Conservation (phyloP, 2,797 vertebrate species). For the Notoglanidium macrostoma region DNA sequence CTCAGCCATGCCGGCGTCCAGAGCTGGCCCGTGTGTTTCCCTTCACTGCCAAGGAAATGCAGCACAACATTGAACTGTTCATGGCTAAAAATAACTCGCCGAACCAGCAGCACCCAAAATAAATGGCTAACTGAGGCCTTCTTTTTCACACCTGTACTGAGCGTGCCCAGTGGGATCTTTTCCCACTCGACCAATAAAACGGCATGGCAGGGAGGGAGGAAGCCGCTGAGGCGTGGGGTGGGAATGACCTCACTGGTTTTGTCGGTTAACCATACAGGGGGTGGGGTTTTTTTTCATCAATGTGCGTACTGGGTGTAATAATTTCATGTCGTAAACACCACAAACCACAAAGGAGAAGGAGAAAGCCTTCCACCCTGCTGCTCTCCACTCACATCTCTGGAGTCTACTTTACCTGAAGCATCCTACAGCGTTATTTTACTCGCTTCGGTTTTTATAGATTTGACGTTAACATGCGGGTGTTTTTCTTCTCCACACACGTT, state of each 20-base stretch:
- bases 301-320: slow-evolving; percentile 30
- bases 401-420: background rate
- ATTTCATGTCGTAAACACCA: slow-evolving; percentile 42
- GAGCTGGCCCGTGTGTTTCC: slow-evolving; percentile 43
- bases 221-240: slow-evolving; percentile 13
- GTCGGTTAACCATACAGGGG: slow-evolving; percentile 27
- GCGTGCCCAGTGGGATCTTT: slow-evolving; percentile 20
- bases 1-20: slow-evolving; percentile 48
- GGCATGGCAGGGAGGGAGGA: slow-evolving; percentile 18
- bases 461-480: background rate
- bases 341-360: slow-evolving; percentile 37
- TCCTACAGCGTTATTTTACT: slow-evolving; percentile 26
- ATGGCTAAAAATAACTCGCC: slow-evolving; percentile 58
- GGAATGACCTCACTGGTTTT: slow-evolving; percentile 46
- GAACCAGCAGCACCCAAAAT: slow-evolving; percentile 52
- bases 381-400: background rate
- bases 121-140: slow-evolving; percentile 49
- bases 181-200: slow-evolving; percentile 25
- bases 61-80: slow-evolving; percentile 58
- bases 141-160: slow-evolving; percentile 56
- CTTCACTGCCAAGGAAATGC: slow-evolving; percentile 55
- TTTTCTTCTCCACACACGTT: slow-evolving; percentile 6
- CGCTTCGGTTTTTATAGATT: background rate
- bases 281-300: slow-evolving; percentile 35
- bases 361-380: background rate